Evolutionary conservation across 2,888 invertebrate genomes (phyloP).

Genomic region (Tachina lurida): DNA sequence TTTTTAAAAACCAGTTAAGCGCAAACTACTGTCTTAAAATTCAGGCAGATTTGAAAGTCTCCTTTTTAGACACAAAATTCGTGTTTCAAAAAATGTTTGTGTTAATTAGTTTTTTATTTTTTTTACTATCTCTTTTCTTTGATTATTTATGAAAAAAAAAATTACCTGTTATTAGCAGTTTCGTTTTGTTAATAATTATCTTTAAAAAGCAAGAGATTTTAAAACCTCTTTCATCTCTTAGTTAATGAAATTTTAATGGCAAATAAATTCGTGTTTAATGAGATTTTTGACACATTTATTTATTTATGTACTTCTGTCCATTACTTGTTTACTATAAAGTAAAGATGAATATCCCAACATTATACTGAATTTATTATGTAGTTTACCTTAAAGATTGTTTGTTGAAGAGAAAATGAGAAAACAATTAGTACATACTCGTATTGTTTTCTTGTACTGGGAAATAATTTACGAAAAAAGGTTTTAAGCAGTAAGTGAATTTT

Average conservation of each 20-base stretch:
- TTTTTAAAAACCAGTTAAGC: too few relatives aligned
- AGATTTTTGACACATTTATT: conserved; percentile 25
- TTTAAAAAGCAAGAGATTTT: conserved; percentile 2
- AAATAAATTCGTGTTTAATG: conserved; percentile 34
- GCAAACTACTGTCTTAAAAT: too few relatives aligned
- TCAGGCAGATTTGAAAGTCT: too few relatives aligned
- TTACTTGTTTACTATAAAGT: neutral
- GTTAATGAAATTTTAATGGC: conserved; percentile 39
- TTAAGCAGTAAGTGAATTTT: too few relatives aligned
- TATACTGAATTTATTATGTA: neutral
- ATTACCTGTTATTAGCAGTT: neutral
- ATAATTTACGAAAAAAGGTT: too few relatives aligned
- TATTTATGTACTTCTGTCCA: neutral
- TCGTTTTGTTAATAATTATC: neutral
- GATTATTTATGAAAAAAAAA: neutral
- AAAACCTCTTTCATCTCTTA: neutral
- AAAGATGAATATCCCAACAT: neutral
- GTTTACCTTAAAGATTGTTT: too few relatives aligned
- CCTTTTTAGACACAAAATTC: too few relatives aligned
- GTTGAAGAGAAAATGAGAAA: too few relatives aligned
- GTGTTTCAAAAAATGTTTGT: too few relatives aligned
- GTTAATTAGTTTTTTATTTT: too few relatives aligned
- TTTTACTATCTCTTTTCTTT: neutral
- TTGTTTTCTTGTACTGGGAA: too few relatives aligned
- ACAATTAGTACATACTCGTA: too few relatives aligned